A percentile compares a stretch with the other conserved stretches of the same genome.
phyloP scores from a whole-genome alignment of 2,797 vertebrate species.

The Coranthus polyacanthus region DNA sequence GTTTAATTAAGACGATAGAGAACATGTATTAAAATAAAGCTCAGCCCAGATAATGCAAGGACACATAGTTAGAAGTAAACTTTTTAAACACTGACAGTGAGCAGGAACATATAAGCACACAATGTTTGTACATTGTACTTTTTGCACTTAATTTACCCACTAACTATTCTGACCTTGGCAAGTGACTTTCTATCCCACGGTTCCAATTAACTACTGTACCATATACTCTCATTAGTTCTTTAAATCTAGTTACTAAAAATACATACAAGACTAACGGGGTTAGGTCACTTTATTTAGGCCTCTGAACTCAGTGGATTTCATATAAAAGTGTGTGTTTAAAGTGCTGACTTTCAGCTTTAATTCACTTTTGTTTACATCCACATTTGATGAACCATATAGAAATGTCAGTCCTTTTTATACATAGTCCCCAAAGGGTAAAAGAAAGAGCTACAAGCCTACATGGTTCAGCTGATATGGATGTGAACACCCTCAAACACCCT shows the following conservation, averaged over 20 bases:
- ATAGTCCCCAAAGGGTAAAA: constrained; percentile 29
- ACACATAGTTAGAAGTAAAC: background rate
- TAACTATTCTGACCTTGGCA: constrained; percentile 47
- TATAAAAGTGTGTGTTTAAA: constrained; percentile 30
- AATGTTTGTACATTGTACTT: constrained; percentile 5
- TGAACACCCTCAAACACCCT: constrained; percentile 29
- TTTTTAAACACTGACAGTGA: background rate
- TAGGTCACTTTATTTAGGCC: constrained; percentile 4
- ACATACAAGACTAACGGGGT: background rate
- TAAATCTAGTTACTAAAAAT: constrained; percentile 17
- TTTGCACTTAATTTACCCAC: constrained; percentile 29
- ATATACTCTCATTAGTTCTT: constrained; percentile 12
- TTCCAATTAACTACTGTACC: constrained; percentile 23
- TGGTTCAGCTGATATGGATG: constrained; percentile 18
- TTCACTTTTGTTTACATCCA: constrained; percentile 26
- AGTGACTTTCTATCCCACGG: constrained; percentile 30
- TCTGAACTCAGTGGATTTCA: constrained; percentile 19
- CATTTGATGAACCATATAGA: constrained; percentile 23
- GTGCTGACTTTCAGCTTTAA: constrained; percentile 36
- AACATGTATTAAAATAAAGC: background rate
- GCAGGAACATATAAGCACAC: background rate
- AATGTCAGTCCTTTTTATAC: constrained; percentile 17
- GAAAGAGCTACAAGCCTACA: background rate
- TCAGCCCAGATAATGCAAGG: background rate
- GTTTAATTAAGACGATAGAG: no score